Percentiles rank a stretch among this genome's conserved stretches.
Conservation (phyloP, 2,797 vertebrate species). For the Sarcoramphus papa region DNA sequence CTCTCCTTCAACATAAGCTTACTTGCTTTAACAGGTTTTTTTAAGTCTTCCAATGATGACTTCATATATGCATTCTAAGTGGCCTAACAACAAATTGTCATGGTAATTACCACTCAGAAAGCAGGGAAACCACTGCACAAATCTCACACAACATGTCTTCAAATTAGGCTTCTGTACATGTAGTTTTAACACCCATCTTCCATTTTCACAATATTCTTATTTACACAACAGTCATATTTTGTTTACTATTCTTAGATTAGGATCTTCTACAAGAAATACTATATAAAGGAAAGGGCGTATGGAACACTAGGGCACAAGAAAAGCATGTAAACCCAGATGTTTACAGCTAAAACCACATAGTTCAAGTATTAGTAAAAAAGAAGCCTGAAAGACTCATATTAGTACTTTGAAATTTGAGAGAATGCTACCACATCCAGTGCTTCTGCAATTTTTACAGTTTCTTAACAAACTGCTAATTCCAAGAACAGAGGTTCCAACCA, state of each 20-base stretch:
- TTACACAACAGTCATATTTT: background rate
- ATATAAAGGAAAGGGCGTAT: rapidly evolving
- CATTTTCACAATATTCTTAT: background rate
- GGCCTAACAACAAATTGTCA: background rate
- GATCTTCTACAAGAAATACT: background rate
- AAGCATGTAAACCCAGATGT: background rate
- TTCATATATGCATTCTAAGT: background rate
- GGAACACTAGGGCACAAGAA: background rate
- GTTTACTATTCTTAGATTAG: background rate
- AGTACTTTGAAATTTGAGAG: background rate
- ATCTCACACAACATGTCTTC: background rate
- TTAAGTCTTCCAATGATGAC: background rate
- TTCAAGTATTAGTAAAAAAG: background rate
- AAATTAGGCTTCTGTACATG: background rate
- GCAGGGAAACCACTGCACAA: background rate
- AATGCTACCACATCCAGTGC: background rate
- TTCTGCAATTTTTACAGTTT: background rate
- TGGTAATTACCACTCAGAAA: background rate
- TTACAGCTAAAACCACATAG: background rate
- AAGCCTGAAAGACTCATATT: background rate
- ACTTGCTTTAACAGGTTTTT: background rate
- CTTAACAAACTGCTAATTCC: background rate
- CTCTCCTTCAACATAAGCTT: background rate
- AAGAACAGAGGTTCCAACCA: background rate
- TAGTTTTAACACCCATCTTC: background rate